Conservation (phyloP, 2,888 invertebrate species). For the Deilephila porcellus region DNA sequence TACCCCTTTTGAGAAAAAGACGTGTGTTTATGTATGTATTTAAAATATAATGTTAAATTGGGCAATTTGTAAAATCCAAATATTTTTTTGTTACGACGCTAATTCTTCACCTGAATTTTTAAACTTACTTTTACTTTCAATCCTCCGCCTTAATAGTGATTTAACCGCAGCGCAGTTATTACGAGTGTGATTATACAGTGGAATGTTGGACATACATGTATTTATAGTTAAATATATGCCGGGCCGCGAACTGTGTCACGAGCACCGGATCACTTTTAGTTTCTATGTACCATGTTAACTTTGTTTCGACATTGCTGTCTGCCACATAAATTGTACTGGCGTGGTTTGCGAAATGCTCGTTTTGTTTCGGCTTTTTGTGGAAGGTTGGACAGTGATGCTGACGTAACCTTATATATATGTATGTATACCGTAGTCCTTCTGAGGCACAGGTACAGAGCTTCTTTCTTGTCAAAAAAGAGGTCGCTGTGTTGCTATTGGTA, state of each 20-base stretch:
- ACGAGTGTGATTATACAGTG: constrained; percentile 71
- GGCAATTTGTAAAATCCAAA: too few relatives aligned
- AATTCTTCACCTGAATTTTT: not conserved
- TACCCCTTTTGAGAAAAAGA: too few relatives aligned
- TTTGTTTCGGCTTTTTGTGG: not conserved
- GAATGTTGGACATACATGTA: constrained; percentile 71
- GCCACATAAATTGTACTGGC: constrained; percentile 3
- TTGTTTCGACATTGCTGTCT: constrained; percentile 10
- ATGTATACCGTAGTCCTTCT: too few relatives aligned
- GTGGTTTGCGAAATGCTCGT: constrained; percentile 12
- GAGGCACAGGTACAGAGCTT: too few relatives aligned
- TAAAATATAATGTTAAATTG: too few relatives aligned
- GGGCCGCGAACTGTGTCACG: constrained; percentile 26
- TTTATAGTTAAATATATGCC: constrained; percentile 54
- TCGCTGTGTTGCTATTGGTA: too few relatives aligned
- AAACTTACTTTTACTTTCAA: constrained; percentile 50
- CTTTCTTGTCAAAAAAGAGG: too few relatives aligned
- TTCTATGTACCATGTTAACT: constrained; percentile 23
- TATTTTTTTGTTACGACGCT: not conserved
- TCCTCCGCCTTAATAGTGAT: constrained; percentile 60
- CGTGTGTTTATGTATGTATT: too few relatives aligned
- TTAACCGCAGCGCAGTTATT: constrained; percentile 66
- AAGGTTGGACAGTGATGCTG: too few relatives aligned
- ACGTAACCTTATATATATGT: too few relatives aligned
- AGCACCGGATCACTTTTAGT: constrained; percentile 28